These are phyloP conservation scores for Pedetes capensis DNA, from an alignment of 2,113 vertebrate genomes.

Conservation along the genomic window DNA sequence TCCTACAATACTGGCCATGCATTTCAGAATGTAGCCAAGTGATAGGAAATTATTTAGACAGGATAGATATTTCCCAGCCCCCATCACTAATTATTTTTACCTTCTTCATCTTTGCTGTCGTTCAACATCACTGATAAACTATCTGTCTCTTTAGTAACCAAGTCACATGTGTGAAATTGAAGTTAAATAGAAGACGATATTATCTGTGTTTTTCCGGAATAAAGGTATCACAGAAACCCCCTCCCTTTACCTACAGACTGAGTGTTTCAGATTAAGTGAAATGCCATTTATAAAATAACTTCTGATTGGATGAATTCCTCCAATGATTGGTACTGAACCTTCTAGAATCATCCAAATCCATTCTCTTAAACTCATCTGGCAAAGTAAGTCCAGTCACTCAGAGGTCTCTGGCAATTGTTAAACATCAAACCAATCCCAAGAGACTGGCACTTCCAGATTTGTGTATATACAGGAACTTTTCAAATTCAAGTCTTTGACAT, in stretches of 20 bases:
- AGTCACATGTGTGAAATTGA: background rate
- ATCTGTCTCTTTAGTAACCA: background rate
- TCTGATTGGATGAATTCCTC: background rate
- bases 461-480: background rate
- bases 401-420: background rate
- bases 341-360: background rate
- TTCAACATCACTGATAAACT: background rate
- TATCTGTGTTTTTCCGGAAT: background rate
- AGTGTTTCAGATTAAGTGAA: background rate
- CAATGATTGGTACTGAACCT: background rate
- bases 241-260: background rate
- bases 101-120: background rate
- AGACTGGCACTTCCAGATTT: background rate
- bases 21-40: background rate
- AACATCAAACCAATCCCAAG: background rate
- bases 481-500: background rate
- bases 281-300: background rate
- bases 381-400: background rate
- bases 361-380: background rate
- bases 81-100: background rate
- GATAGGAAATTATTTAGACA: background rate
- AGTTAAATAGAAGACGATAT: background rate
- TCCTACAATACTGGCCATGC: background rate
- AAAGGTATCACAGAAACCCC: background rate
- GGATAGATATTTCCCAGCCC: background rate